Evolutionary conservation across 2,113 vertebrate species (phyloP), one percentile per base, ranked within the genome.

Genomic region (Aptenodytes forsteri): DNA sequence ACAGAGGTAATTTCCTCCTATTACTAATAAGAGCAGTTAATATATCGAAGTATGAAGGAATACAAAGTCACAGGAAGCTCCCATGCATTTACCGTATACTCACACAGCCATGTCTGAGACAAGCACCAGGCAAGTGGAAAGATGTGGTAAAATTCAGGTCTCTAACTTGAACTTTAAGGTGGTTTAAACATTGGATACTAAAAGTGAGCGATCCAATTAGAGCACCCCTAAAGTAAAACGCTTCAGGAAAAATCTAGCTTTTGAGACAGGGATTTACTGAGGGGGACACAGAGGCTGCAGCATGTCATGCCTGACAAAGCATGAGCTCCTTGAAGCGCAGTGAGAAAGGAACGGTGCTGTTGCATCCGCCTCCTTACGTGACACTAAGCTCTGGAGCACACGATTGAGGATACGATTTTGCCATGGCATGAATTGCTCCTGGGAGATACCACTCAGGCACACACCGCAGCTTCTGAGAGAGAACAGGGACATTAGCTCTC

Each of bases 341-440:
- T 0, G 17, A 58, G 64, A 62, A 94, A 58, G 25, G 18, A 72
- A 13, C 0, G 2, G 20, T 4, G 40, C 11, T 70, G 18, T 23
- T 32, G 20, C 46, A 50, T 13, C 13, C 3, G 15, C 7, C 4
- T 62, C 29, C 16, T 61, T 34, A 22, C 1, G 1, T 0, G 5
- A 7, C 56, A 30, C 38, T 29, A 11, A 61, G 29, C 29, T 89
- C 66, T 42, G 59, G n/a, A 77, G 62, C 0, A 0, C 26, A 17
- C 0, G 0, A 55, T 8, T 0, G 0, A 25, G 30, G 25, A 77
- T 7, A 27, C 0, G 2, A 14, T 77, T 64, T 75, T 91, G 19
- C 19, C 29, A 30, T 4, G 15, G 8, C 34, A 32, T 26, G 50
- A 73, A 10, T 55, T 38, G 23, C 12, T 84, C 42, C 64, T 71